Evolutionary conservation across 1,140 invertebrate genomes (phyloP).

Genomic region (Neodiprion virginianus): DNA sequence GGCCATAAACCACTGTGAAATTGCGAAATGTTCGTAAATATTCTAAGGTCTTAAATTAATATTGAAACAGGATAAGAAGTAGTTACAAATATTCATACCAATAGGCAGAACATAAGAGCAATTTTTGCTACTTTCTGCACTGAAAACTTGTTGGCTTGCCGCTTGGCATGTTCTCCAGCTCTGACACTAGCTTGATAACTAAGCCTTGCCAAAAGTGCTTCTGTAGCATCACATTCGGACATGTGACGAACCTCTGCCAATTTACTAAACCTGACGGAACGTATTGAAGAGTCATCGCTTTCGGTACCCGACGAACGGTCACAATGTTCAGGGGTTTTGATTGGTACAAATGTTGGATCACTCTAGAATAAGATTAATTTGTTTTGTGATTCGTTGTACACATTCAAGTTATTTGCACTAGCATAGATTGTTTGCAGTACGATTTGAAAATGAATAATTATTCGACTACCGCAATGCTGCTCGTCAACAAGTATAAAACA

Average conservation of each 20-base stretch:
- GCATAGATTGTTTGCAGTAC: neutral
- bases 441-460: too few relatives aligned
- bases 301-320: constrained; percentile 79
- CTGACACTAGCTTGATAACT: constrained; percentile 83
- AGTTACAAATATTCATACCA: constrained; percentile 66
- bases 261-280: constrained; percentile 83
- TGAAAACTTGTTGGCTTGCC: constrained; percentile 74
- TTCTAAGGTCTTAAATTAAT: constrained; percentile 10
- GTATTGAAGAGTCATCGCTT: constrained; percentile 80
- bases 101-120: constrained; percentile 77
- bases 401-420: neutral
- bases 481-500: too few relatives aligned
- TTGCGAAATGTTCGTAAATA: constrained; percentile 6
- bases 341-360: constrained; percentile 83
- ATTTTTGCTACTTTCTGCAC: constrained; percentile 76
- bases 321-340: constrained; percentile 74
- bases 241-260: constrained; percentile 84
- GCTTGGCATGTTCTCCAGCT: constrained; percentile 72
- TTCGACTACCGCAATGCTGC: too few relatives aligned
- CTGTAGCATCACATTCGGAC: constrained; percentile 82
- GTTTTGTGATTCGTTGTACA: neutral
- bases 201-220: constrained; percentile 81
- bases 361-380: constrained; percentile 64
- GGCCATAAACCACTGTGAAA: constrained; percentile 80
- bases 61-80: neutral